Conservation (phyloP, 2,113 vertebrate species). For the Mustela lutreola region DNA sequence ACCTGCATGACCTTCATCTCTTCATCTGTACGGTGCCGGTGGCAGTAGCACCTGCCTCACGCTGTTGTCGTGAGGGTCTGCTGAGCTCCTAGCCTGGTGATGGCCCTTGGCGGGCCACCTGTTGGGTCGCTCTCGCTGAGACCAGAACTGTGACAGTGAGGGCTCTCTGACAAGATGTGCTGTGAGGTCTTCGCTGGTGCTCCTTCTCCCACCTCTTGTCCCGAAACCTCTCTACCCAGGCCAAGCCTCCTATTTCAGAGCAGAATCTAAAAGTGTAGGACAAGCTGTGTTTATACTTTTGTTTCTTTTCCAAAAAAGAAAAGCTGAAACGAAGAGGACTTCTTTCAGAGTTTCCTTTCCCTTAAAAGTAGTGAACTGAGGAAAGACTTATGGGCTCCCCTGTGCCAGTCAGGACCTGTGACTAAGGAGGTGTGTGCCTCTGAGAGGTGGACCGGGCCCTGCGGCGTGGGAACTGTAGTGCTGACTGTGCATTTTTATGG, state of each 20-base stretch:
- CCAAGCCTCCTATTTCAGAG: constrained; percentile 15
- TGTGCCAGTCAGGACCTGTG: neutral
- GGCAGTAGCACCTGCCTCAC: neutral
- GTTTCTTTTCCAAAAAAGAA: constrained; percentile 42
- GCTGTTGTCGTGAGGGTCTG: neutral
- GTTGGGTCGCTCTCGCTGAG: neutral
- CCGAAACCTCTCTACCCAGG: constrained; percentile 29
- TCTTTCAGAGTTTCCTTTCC: constrained; percentile 60
- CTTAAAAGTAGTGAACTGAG: constrained; percentile 33
- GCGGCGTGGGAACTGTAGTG: neutral
- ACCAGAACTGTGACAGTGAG: neutral
- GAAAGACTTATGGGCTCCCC: neutral
- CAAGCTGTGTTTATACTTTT: constrained; percentile 50
- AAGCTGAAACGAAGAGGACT: constrained; percentile 37
- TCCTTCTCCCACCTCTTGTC: constrained; percentile 6
- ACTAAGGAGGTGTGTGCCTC: neutral
- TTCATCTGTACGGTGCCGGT: neutral
- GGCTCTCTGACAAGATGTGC: neutral
- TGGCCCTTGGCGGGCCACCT: neutral
- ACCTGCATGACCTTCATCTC: neutral
- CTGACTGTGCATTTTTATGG: neutral
- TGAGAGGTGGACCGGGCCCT: neutral
- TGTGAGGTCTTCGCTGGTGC: neutral
- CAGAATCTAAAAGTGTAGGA: constrained; percentile 54
- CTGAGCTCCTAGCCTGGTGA: neutral